These are phyloP conservation scores for Dascillus cervinus DNA, from an alignment of 2,888 invertebrate genomes.

Conservation along the genomic window DNA sequence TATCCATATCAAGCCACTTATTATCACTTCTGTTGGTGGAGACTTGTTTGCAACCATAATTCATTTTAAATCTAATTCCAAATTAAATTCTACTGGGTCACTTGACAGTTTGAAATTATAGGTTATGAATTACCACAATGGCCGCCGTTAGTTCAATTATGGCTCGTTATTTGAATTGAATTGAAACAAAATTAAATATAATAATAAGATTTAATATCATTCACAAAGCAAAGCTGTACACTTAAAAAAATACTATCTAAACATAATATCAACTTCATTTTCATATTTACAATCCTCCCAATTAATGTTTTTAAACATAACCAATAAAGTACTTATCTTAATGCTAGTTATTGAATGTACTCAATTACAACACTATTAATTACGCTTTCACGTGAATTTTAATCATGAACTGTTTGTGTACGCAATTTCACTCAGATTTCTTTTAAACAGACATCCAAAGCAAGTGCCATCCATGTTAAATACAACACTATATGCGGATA, in stretches of 20 bases:
- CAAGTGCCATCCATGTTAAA: slow-evolving; percentile 12
- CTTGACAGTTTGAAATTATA: too few relatives aligned
- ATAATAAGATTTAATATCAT: slow-evolving; percentile 21
- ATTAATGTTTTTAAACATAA: slow-evolving; percentile 24
- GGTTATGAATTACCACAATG: too few relatives aligned
- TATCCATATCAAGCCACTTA: too few relatives aligned
- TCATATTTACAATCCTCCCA: slow-evolving; percentile 28
- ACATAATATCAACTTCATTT: slow-evolving; percentile 35
- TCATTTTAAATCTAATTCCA: too few relatives aligned
- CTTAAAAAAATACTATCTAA: slow-evolving; percentile 42
- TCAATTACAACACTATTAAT: slow-evolving; percentile 15
- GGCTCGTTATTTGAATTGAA: too few relatives aligned
- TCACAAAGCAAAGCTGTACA: slow-evolving; percentile 43
- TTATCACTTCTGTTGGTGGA: too few relatives aligned
- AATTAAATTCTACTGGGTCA: too few relatives aligned
- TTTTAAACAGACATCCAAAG: slow-evolving; percentile 11
- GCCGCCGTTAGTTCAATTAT: too few relatives aligned
- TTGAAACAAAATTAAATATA: too few relatives aligned
- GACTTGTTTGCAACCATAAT: too few relatives aligned
- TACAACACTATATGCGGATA: not conserved
- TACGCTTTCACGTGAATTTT: slow-evolving; percentile 7
- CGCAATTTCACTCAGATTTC: too few relatives aligned
- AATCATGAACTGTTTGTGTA: too few relatives aligned
- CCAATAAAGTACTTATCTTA: slow-evolving; percentile 27
- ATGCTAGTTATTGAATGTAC: slow-evolving; percentile 34